These are phyloP conservation scores for Muricea muricata DNA, from an alignment of 92 coral and sea anemone genomes.

Conservation along the genomic window DNA sequence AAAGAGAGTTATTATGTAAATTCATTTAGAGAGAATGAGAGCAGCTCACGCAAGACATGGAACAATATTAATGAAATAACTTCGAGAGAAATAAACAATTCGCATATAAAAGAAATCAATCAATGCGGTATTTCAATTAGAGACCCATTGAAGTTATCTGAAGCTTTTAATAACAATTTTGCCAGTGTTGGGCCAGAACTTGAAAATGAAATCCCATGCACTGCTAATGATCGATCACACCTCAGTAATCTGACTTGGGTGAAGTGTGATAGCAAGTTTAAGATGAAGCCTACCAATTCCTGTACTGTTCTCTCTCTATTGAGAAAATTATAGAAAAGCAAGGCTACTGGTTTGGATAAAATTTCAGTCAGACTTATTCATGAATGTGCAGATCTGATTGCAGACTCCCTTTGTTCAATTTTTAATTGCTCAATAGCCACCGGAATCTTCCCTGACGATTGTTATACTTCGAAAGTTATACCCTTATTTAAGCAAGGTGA, in stretches of 20 bases:
- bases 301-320: conserved; percentile 50
- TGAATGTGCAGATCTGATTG: conserved; percentile 65
- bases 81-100: conserved; percentile 43
- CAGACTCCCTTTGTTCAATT: conserved; percentile 15
- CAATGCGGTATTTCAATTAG: conserved; percentile 6
- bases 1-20: conserved; percentile 55
- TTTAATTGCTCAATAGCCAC: conserved; percentile 23
- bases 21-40: conserved; percentile 45
- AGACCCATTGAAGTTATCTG: conserved; percentile 42
- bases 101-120: conserved; percentile 36
- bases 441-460: neutral
- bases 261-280: neutral
- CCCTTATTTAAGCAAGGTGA: conserved; percentile 41
- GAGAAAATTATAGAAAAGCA: conserved; percentile 66
- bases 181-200: conserved; percentile 46
- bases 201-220: conserved; percentile 32
- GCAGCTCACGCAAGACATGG: conserved; percentile 56
- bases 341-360: conserved; percentile 63
- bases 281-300: too few species aligned
- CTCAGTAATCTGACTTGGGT: neutral
- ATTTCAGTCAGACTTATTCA: conserved; percentile 62
- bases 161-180: conserved; percentile 56
- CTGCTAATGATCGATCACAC: conserved; percentile 19
- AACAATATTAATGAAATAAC: conserved; percentile 61
- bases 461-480: neutral